Conservation (phyloP, 2,888 invertebrate species). For the Hypena proboscidalis region DNA sequence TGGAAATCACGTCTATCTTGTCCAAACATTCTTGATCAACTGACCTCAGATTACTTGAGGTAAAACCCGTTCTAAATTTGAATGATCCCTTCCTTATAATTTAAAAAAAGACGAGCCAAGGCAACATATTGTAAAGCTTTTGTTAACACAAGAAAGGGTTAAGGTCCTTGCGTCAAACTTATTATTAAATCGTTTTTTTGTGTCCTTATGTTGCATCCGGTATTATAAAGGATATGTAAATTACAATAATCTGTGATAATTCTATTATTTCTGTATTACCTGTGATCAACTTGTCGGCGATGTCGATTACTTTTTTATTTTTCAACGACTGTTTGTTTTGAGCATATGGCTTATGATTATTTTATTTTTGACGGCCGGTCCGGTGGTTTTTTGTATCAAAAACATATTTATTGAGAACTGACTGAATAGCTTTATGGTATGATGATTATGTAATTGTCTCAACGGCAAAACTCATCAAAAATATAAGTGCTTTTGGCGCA, state of each 20-base stretch:
- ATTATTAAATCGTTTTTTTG: constrained; percentile 85
- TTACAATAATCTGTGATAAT: constrained; percentile 83
- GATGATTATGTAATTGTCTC: constrained; percentile 4
- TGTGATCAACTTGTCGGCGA: constrained; percentile 79
- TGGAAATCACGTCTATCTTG: constrained; percentile 62
- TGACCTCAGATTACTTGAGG: constrained; percentile 73
- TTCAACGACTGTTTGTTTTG: constrained; percentile 72
- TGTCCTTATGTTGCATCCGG: constrained; percentile 82
- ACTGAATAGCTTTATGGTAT: neutral
- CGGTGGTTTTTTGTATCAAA: constrained; percentile 45
- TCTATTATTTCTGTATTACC: constrained; percentile 80
- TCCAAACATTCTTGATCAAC: constrained; percentile 67
- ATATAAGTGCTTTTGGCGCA: constrained; percentile 20
- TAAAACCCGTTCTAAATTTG: constrained; percentile 80
- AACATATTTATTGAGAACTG: constrained; percentile 30
- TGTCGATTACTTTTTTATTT: constrained; percentile 53
- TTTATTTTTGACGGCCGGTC: constrained; percentile 47
- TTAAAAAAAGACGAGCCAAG: constrained; percentile 63
- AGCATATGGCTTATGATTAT: constrained; percentile 67
- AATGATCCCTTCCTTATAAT: constrained; percentile 76
- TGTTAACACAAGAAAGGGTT: constrained; percentile 80
- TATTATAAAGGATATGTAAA: constrained; percentile 80
- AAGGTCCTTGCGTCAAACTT: constrained; percentile 77
- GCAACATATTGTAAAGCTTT: constrained; percentile 82
- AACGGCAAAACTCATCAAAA: neutral